Evolutionary conservation across 92 coral and sea anemone species (phyloP).

Genomic region (Heteractis magnifica): DNA sequence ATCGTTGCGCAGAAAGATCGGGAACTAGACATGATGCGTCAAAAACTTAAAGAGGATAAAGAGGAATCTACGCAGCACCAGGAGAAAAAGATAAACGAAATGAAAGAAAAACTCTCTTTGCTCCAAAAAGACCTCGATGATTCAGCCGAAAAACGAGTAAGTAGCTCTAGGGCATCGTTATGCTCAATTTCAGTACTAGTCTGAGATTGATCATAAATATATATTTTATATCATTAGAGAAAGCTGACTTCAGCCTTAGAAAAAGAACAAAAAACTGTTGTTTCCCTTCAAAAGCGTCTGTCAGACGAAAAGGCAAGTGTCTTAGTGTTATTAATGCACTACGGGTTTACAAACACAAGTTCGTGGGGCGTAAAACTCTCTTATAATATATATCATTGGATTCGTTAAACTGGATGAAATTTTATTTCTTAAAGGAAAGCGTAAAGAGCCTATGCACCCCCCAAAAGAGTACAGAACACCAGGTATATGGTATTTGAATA

Average conservation of each 20-base stretch:
- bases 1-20: constrained; percentile 97
- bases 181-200: neutral
- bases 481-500: neutral
- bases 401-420: neutral
- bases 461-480: neutral
- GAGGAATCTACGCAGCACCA: constrained; percentile 30
- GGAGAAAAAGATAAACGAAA: constrained; percentile 31
- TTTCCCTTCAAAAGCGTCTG: constrained; percentile 2
- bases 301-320: constrained; percentile 27
- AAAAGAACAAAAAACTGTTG: constrained; percentile 46
- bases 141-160: constrained; percentile 33
- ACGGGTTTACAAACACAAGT: neutral
- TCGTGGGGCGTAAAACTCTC: too few relatives aligned
- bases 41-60: constrained; percentile 33
- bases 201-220: neutral
- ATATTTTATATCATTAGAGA: constrained; percentile 8
- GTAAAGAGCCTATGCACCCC: neutral
- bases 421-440: neutral
- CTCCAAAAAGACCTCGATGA: constrained; percentile 26
- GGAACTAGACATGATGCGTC: constrained; percentile 74
- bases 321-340: neutral
- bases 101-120: constrained; percentile 14
- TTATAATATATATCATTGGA: neutral
- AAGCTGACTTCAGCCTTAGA: constrained; percentile 33
- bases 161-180: neutral